Evolutionary conservation across 2,888 invertebrate genomes (phyloP).

Genomic region (Biston stratarius): DNA sequence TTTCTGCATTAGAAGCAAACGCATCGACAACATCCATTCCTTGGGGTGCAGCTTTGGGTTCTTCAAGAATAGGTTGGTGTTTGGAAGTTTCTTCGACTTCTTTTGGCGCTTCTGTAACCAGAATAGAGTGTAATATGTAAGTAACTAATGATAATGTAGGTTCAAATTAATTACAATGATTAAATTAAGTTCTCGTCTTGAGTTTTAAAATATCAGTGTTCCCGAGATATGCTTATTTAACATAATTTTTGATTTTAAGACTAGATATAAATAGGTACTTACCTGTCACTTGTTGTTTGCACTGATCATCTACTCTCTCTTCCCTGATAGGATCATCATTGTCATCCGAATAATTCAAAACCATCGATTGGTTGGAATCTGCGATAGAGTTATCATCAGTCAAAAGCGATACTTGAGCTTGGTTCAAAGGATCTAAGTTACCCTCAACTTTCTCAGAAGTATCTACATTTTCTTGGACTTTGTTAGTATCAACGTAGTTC

Average conservation of each 20-base stretch:
- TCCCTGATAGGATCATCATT: conserved; percentile 42
- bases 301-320: conserved; percentile 37
- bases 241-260: background rate
- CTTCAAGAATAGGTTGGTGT: conserved; percentile 16
- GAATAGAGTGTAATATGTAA: background rate
- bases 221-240: background rate
- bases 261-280: conserved; percentile 3
- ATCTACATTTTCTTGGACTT: conserved; percentile 22
- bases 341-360: conserved; percentile 69
- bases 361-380: conserved; percentile 61
- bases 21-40: conserved; percentile 35
- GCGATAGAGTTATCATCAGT: conserved; percentile 74
- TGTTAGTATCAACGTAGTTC: conserved; percentile 9
- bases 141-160: background rate
- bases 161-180: too few relatives aligned
- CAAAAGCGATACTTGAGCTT: conserved; percentile 68
- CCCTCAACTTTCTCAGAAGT: conserved; percentile 21
- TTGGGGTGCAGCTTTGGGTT: conserved; percentile 1
- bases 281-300: conserved; percentile 40
- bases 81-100: conserved; percentile 19
- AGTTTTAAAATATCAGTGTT: too few relatives aligned
- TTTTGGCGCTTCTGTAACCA: conserved; percentile 23
- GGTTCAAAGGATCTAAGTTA: conserved; percentile 59
- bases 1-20: conserved; percentile 26
- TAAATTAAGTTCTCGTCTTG: too few relatives aligned